phyloP scores from a whole-genome alignment of 2,113 vertebrate species.

The Zapus hudsonius region DNA sequence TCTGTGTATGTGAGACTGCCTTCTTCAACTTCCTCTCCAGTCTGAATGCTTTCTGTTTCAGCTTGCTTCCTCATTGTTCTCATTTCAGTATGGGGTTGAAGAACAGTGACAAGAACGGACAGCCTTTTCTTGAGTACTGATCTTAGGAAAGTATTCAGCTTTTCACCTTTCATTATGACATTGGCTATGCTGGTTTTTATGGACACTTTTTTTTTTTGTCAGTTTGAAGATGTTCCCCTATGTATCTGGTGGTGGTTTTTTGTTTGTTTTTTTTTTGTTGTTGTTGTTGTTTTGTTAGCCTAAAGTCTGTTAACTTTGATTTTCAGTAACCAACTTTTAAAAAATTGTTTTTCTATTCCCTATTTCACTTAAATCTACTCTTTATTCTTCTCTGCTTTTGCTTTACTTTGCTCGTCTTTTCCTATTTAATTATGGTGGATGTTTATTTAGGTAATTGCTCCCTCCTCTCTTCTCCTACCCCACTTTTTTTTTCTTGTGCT shows the following conservation, averaged over 20 bases:
- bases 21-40: not conserved
- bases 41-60: not conserved
- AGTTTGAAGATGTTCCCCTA: not conserved
- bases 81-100: not conserved
- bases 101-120: not conserved
- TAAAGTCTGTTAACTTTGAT: not conserved
- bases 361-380: not conserved
- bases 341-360: not conserved
- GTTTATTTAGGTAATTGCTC: not conserved
- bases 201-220: not conserved
- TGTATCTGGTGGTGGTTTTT: not conserved
- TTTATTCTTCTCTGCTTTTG: not conserved
- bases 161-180: not conserved
- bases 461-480: too few relatives aligned
- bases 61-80: conserved; percentile 7
- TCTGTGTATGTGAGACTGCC: not conserved
- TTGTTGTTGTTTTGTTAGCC: too few relatives aligned
- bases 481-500: too few relatives aligned
- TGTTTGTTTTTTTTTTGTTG: too few relatives aligned
- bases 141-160: not conserved
- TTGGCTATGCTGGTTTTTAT: not conserved
- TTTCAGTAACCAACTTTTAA: not conserved
- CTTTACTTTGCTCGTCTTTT: not conserved
- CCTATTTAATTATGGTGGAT: not conserved
- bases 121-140: not conserved